Evolutionary conservation across 2,888 invertebrate species (phyloP).

Genomic region (Rhagophthalmus giganteus): DNA sequence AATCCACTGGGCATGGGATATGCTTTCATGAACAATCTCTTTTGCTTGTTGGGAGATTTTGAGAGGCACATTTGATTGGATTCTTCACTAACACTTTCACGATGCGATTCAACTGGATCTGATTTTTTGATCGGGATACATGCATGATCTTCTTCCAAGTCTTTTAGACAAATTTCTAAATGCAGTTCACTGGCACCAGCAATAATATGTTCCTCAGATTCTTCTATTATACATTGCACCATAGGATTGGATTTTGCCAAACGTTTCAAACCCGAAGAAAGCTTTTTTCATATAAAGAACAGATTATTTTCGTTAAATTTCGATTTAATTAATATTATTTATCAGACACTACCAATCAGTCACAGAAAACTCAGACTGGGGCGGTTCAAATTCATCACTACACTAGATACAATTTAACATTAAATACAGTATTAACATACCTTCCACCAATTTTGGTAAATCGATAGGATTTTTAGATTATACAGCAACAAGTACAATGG

Average conservation of each 20-base stretch:
- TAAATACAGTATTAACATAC: too few species aligned
- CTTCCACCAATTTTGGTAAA: constrained; percentile 97
- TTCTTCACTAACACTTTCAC: constrained; percentile 94
- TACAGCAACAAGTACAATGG: constrained; percentile 98
- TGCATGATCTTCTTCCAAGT: constrained; percentile 99
- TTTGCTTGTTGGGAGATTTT: constrained; percentile 99
- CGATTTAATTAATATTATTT: too few species aligned
- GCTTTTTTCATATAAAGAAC: too few species aligned
- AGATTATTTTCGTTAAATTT: neutral
- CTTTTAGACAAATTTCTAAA: constrained; percentile 99
- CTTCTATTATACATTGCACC: constrained; percentile 99
- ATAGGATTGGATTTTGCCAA: constrained; percentile 99
- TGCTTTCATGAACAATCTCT: constrained; percentile 73
- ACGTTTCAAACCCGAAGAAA: constrained; percentile 91
- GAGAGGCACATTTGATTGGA: constrained; percentile 95
- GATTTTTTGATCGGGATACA: constrained; percentile 99
- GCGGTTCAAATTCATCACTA: too few species aligned
- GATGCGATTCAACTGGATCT: constrained; percentile 98
- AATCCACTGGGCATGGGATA: constrained; percentile 95
- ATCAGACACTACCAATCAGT: too few species aligned
- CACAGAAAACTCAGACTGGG: too few species aligned
- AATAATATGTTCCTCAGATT: constrained; percentile 99
- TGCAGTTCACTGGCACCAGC: constrained; percentile 99
- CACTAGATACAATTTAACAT: too few species aligned
- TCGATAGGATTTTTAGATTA: constrained; percentile 99